Evolutionary conservation across 2,113 vertebrate genomes (phyloP).

Genomic region (Aplodontia rufa): DNA sequence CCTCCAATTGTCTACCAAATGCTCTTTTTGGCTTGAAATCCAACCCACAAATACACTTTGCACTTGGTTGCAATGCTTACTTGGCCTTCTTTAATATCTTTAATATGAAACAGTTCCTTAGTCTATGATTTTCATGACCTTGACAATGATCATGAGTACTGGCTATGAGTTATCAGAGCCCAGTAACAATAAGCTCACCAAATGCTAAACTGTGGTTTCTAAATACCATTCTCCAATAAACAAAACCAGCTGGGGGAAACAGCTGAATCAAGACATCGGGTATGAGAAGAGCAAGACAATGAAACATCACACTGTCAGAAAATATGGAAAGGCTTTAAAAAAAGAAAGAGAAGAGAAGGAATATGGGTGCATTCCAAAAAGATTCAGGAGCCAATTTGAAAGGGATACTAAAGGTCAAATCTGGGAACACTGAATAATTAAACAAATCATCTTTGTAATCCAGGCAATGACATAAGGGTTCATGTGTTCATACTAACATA

Average conservation of each 20-base stretch:
- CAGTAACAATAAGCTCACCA: not conserved
- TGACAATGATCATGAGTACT: not conserved
- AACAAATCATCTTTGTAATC: not conserved
- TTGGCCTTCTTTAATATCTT: not conserved
- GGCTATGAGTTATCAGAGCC: not conserved
- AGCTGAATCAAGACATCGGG: not conserved
- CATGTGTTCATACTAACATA: not conserved
- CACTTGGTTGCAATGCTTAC: not conserved
- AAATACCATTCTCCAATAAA: not conserved
- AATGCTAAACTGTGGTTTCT: not conserved
- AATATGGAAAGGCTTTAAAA: not conserved
- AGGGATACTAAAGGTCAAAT: not conserved
- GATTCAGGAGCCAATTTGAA: not conserved
- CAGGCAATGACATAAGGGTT: not conserved
- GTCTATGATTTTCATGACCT: not conserved
- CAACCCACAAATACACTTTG: not conserved
- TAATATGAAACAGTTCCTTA: not conserved
- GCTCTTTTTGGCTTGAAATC: not conserved
- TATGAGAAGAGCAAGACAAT: not conserved
- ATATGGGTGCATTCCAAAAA: not conserved
- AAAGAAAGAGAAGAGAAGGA: not conserved
- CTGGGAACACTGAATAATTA: not conserved
- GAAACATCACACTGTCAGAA: not conserved
- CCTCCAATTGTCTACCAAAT: not conserved
- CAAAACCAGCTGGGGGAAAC: not conserved